Evolutionary conservation across 2,888 invertebrate genomes (phyloP), one percentile per base, ranked within the genome.

Genomic region (Chrysolina haemoptera): DNA sequence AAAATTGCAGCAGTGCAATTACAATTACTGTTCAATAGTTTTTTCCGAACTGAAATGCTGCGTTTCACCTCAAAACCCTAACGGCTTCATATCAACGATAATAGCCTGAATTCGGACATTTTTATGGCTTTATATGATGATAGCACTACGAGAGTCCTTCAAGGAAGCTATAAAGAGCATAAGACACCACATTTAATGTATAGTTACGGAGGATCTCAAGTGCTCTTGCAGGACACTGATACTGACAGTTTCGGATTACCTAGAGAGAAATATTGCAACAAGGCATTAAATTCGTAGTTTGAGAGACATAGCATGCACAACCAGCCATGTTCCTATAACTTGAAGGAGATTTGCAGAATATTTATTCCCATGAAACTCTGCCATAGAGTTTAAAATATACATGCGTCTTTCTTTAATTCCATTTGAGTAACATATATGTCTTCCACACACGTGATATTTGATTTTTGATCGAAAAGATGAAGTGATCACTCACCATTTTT

Each of bases 191-290:
- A 62, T 73, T 69, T 73, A 69, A 73, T 70, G 53, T 53, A 53
- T 53, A 53, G 66, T 70, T 73, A 69, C 66, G 70, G 62, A 73
- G 69, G 66, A 73, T 66, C 66, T 73, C 66, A 55, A 66, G 65
- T 53, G 66, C 65, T 70, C 62, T 73, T 73, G 69, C 65, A 69
- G 69, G 73, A 62, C 73, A 59, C 62, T 70, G 73, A 62, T 63
- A 73, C 48, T 70, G 73, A 73, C 69, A 66, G 69, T 62, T 27
- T 62, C 20, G 64, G 73, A 73, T 73, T 73, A 73, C 69, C 59
- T 69, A 62, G 65, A 65, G 59, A 69, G 73, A 73, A 55, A 70
- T 73, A 73, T 70, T 40, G 66, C 73, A 50, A 48, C 40, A 43
- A 11, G 63, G 65, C 18, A 22, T 11, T 10, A 18, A 53, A 11